Base-by-base conservation (phyloP, 2,797 vertebrate genomes). In the Fistularia tabacaria region DNA sequence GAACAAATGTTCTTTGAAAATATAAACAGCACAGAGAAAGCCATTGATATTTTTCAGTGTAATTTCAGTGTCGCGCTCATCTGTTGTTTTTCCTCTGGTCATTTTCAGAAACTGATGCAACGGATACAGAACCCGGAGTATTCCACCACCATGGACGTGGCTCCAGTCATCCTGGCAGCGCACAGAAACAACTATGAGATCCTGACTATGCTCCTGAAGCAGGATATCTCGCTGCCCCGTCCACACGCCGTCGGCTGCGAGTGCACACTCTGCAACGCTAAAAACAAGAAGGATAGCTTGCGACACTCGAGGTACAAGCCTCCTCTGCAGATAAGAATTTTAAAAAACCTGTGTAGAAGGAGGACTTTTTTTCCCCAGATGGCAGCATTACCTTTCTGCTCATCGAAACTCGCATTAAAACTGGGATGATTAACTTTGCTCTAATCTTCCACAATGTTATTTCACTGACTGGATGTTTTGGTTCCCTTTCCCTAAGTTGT, bases 151-250 rank as follows among this genome's bases (percentile, higher is more conserved):
- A 99, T 99, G 96, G 97, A 99, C 57, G 94, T 99, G 57, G 96
- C 96, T 38, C 97, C 97, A 4, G 95, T 99, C 66, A 99, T 99
- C 87, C 92, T 99, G 86, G 97, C 97, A 36, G 97, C 97, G 59
- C 97, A 99, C 86, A 93, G 95, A 74, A 98, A 99, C 87, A 98
- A 99, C 88, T 99, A 99, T 47, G 97, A 99, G 86, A 99, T 99
- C 79, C 92, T 99, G 62, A 98, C 96, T 12, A 98, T 99, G 96
- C 88, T 99, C 36, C 87, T 99, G 70, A 98, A 99, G 67, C 96
- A 98, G 80, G 97, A 99, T 69, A 95, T 98, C 73, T 98, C 96
- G 0, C 88, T 99, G 52, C 97, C 97, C 7, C 93, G 97, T 66
- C 97, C 97, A n/a, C 97, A 99, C 25, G 96, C 97, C 6, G 97